phyloP scores from a whole-genome alignment of 2,113 vertebrate genomes.

The Archilochus colubris region DNA sequence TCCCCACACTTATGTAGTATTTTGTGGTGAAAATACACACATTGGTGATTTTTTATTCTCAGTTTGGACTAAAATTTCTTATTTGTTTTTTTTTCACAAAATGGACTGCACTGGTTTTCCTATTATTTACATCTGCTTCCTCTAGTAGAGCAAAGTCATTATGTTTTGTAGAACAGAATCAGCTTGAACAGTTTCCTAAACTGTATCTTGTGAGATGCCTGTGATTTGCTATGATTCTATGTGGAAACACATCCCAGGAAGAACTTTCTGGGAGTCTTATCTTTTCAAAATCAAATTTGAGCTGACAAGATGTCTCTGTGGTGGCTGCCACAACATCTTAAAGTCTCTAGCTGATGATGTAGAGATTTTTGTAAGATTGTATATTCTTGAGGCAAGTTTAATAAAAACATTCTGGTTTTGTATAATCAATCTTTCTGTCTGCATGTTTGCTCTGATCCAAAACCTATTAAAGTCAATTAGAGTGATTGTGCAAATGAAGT shows the following conservation, averaged over 20 bases:
- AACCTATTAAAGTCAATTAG: constrained; percentile 61
- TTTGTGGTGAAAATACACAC: background rate
- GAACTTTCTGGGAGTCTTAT: constrained; percentile 3
- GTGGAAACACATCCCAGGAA: background rate
- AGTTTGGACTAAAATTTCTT: background rate
- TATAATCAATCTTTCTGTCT: constrained; percentile 48
- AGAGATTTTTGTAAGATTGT: constrained; percentile 23
- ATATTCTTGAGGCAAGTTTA: constrained; percentile 18
- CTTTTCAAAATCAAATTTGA: constrained; percentile 14
- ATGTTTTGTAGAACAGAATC: background rate
- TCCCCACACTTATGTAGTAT: background rate
- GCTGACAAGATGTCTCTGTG: background rate
- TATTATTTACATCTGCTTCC: background rate
- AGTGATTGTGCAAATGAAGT: constrained; percentile 47
- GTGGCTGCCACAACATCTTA: background rate
- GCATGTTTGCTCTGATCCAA: constrained; percentile 50
- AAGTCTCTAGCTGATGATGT: constrained; percentile 8
- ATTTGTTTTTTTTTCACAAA: background rate
- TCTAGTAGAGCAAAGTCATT: background rate
- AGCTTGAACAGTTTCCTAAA: background rate
- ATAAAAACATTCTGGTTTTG: constrained; percentile 23
- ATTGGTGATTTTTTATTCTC: background rate
- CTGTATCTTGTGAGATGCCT: background rate
- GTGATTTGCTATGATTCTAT: background rate
- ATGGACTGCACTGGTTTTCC: background rate